Percentiles rank a stretch among this genome's conserved stretches.
These are phyloP conservation scores for Sebastes itinus DNA, from an alignment of 2,797 vertebrate genomes.

Conservation along the genomic window DNA sequence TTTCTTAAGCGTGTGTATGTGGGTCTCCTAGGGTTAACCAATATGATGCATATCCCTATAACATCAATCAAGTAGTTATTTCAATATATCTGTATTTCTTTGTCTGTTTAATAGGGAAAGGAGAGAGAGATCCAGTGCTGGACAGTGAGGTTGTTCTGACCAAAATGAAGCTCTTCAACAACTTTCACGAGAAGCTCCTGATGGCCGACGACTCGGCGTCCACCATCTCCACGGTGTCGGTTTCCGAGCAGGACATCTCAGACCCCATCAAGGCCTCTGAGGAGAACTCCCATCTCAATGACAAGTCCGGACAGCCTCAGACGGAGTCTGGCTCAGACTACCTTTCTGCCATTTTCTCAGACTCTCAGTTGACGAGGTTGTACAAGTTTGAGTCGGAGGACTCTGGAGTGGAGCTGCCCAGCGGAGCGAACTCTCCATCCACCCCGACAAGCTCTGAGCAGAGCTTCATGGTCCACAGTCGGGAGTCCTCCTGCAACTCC, in stretches of 20 bases:
- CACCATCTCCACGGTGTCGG: constrained; percentile 56
- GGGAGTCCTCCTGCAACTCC: constrained; percentile 88
- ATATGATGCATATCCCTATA: not conserved
- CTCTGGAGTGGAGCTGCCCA: constrained; percentile 88
- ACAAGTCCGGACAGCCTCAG: constrained; percentile 21
- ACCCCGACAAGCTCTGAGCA: constrained; percentile 86
- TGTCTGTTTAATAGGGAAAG: constrained; percentile 80
- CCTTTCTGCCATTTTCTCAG: constrained; percentile 75
- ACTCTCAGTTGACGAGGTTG: constrained; percentile 78
- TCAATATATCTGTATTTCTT: not conserved
- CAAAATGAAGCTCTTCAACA: constrained; percentile 87
- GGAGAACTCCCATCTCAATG: constrained; percentile 32
- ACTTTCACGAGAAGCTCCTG: constrained; percentile 65
- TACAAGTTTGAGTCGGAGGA: constrained; percentile 91
- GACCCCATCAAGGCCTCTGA: constrained; percentile 31
- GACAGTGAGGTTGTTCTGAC: constrained; percentile 88
- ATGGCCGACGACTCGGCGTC: constrained; percentile 63
- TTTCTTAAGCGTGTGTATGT: too few species aligned
- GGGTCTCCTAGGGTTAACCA: not conserved
- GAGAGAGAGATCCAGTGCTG: constrained; percentile 67
- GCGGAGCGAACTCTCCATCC: constrained; percentile 88
- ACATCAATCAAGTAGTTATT: not conserved
- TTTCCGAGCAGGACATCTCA: constrained; percentile 58
- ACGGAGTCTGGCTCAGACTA: constrained; percentile 64
- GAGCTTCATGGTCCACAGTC: constrained; percentile 89